A percentile compares a stretch with the other conserved stretches of the same genome.
phyloP scores from a whole-genome alignment of 2,888 invertebrate species.

The Platynereis dumerilii region DNA sequence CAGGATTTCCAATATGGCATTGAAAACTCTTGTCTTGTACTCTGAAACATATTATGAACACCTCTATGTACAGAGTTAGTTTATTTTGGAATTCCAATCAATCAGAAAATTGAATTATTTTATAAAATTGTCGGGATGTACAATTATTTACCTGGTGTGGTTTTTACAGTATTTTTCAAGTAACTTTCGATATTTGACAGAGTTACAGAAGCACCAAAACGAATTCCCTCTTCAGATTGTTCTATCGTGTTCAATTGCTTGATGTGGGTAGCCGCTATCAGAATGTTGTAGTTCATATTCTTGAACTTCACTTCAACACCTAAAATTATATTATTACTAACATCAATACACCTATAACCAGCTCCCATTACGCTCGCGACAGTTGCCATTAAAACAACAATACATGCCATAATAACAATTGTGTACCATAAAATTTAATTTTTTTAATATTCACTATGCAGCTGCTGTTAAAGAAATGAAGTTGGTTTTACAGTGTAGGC shows the following conservation, averaged over 20 bases:
- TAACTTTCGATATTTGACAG: constrained; percentile 76
- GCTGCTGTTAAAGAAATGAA: neutral
- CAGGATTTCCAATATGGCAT: constrained; percentile 80
- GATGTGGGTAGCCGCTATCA: constrained; percentile 76
- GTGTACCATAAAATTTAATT: neutral
- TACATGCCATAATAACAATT: too few relatives aligned
- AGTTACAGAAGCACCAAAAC: constrained; percentile 81
- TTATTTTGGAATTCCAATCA: too few relatives aligned
- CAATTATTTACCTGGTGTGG: constrained; percentile 9
- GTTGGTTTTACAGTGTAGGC: too few relatives aligned
- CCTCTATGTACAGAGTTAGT: too few relatives aligned
- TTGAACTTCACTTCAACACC: constrained; percentile 90
- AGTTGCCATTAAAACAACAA: too few relatives aligned
- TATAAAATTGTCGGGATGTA: too few relatives aligned
- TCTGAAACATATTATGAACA: constrained; percentile 42
- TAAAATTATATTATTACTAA: constrained; percentile 40
- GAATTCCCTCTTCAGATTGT: constrained; percentile 68
- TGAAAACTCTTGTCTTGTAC: constrained; percentile 55
- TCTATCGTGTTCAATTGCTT: constrained; percentile 72
- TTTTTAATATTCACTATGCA: neutral
- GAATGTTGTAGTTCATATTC: constrained; percentile 77
- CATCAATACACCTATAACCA: neutral
- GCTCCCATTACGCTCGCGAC: neutral
- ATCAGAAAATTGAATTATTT: too few relatives aligned
- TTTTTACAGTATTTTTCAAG: constrained; percentile 63